Evolutionary conservation across 1,140 invertebrate species (phyloP).

Genomic region (Polyergus mexicanus): DNA sequence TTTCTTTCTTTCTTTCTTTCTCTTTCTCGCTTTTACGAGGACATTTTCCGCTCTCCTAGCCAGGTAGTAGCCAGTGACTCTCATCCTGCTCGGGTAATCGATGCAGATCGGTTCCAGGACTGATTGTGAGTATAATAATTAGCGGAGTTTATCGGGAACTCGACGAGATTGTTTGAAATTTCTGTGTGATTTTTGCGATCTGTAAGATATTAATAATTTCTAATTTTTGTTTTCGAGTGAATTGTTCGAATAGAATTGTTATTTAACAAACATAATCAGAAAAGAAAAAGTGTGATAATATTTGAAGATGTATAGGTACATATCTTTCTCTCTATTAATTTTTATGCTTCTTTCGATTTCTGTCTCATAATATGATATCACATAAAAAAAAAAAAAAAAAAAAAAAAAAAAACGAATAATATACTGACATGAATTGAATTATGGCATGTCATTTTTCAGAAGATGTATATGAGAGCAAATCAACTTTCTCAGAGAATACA

Average conservation of each 20-base stretch:
- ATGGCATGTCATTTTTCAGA: neutral
- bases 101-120: neutral
- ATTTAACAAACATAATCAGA: neutral
- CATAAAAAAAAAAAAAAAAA: too few relatives aligned
- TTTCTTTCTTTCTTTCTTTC: constrained; percentile 43
- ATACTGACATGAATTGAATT: neutral
- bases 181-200: neutral
- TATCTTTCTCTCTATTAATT: neutral
- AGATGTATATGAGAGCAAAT: neutral
- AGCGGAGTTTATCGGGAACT: neutral
- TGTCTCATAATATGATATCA: too few relatives aligned
- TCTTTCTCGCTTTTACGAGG: constrained; percentile 73
- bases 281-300: neutral
- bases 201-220: neutral
- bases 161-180: neutral
- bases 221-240: neutral
- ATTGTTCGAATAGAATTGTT: neutral
- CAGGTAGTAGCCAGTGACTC: constrained; percentile 71
- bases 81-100: constrained; percentile 47
- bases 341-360: neutral
- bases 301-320: neutral
- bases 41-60: constrained; percentile 71
- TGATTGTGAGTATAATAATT: neutral
- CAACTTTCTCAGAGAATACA: neutral
- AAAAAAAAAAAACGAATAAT: neutral